A percentile compares a stretch with the other conserved stretches of the same genome.
Evolutionary conservation across 2,888 invertebrate genomes (phyloP).

Genomic region (Philonicus albiceps): DNA sequence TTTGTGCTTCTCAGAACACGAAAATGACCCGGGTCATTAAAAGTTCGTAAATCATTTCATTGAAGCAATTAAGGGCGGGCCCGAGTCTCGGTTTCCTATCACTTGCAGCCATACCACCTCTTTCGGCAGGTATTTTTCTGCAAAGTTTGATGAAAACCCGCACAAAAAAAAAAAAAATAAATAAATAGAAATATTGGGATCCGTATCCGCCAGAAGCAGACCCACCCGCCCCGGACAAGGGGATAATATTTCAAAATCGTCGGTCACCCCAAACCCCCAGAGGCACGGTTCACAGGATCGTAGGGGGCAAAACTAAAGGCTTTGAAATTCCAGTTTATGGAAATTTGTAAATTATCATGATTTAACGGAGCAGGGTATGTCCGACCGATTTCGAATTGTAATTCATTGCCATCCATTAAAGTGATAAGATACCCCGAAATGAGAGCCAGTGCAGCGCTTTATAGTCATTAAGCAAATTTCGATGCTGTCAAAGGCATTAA

Average conservation of each 20-base stretch:
- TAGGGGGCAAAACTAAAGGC: not conserved
- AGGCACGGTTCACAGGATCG: not conserved
- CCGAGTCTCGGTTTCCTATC: not conserved
- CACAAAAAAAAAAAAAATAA: not conserved
- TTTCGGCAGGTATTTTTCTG: not conserved
- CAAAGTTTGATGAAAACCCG: not conserved
- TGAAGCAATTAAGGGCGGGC: conserved; percentile 12
- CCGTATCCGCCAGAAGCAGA: not conserved
- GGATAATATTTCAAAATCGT: conserved; percentile 15
- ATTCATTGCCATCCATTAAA: conserved; percentile 23
- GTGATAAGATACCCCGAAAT: conserved; percentile 20
- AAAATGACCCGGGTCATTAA: conserved; percentile 24
- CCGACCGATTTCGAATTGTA: not conserved
- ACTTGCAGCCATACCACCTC: not conserved
- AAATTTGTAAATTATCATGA: conserved; percentile 21
- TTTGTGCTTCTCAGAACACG: not conserved
- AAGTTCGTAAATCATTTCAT: conserved; percentile 37
- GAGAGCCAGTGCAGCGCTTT: not conserved
- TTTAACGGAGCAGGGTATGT: not conserved
- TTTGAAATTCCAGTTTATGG: conserved; percentile 22
- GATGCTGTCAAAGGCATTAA: conserved; percentile 21
- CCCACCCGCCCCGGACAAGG: not conserved
- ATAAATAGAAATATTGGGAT: not conserved
- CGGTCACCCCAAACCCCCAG: not conserved
- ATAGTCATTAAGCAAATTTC: conserved; percentile 32